Evolutionary conservation across 1,140 invertebrate species (phyloP).

Genomic region (Leptopilina clavipes): DNA sequence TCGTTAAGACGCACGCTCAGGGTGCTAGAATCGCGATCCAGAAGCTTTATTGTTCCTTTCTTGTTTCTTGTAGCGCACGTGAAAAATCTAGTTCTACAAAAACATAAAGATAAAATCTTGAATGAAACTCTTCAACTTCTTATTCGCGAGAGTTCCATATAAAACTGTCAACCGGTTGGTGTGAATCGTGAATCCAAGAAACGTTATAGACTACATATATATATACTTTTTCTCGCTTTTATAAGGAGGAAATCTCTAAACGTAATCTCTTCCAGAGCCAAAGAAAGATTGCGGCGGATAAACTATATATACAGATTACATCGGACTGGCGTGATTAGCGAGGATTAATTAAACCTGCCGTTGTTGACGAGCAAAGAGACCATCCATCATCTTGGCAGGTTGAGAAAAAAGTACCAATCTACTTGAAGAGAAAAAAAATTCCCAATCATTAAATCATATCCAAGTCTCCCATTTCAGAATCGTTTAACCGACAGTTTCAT

Average conservation of each 20-base stretch:
- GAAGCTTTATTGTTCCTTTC: slow-evolving; percentile 51
- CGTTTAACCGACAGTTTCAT: slow-evolving; percentile 15
- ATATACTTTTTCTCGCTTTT: not conserved
- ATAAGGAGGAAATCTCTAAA: not conserved
- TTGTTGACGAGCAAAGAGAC: slow-evolving; percentile 11
- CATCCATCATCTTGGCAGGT: slow-evolving; percentile 26
- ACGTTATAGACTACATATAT: too few relatives aligned
- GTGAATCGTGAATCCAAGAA: not conserved
- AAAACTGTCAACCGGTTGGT: slow-evolving; percentile 6
- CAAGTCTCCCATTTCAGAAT: not conserved
- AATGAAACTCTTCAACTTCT: slow-evolving; percentile 40
- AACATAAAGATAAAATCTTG: slow-evolving; percentile 60
- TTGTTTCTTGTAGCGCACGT: slow-evolving; percentile 49
- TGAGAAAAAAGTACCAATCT: slow-evolving; percentile 16
- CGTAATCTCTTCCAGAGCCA: not conserved
- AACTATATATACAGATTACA: not conserved
- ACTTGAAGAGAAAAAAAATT: not conserved
- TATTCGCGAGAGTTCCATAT: not conserved
- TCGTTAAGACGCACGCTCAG: slow-evolving; percentile 43
- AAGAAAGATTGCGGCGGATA: not conserved
- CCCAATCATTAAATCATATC: not conserved
- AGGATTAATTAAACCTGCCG: slow-evolving; percentile 32
- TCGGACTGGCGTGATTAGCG: slow-evolving; percentile 27
- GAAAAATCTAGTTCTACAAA: slow-evolving; percentile 44
- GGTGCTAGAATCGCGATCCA: slow-evolving; percentile 57